These are phyloP conservation scores for Drosophila tani DNA, from an alignment of 1,140 invertebrate species.

Conservation along the genomic window DNA sequence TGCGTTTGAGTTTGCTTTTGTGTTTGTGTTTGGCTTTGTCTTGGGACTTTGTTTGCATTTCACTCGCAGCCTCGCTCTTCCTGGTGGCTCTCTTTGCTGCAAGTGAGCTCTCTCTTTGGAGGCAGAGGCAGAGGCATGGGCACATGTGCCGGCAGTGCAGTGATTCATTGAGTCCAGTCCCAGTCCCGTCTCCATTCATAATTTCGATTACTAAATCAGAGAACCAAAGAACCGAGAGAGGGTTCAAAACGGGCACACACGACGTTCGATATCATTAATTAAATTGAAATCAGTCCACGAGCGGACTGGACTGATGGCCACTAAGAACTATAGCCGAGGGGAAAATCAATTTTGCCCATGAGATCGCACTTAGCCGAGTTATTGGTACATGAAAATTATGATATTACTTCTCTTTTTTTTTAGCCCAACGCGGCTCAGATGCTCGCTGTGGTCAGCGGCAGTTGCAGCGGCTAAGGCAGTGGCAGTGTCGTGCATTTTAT, in stretches of 20 bases:
- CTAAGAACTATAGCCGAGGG: conserved; percentile 32
- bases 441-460: conserved; percentile 46
- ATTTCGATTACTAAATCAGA: conserved; percentile 77
- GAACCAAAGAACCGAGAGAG: conserved; percentile 18
- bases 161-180: conserved; percentile 27
- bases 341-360: conserved; percentile 79
- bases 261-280: conserved; percentile 77
- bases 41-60: conserved; percentile 40
- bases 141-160: conserved; percentile 28
- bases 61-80: conserved; percentile 26
- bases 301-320: conserved; percentile 11
- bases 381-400: conserved; percentile 83
- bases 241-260: conserved; percentile 71
- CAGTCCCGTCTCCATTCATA: conserved; percentile 68
- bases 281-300: conserved; percentile 73
- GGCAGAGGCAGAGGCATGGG: conserved; percentile 1
- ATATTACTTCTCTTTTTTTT: conserved; percentile 56
- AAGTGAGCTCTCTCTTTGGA: conserved; percentile 23
- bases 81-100: conserved; percentile 25
- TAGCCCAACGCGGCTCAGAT: conserved; percentile 28
- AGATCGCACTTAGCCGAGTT: conserved; percentile 71
- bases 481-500: conserved; percentile 75
- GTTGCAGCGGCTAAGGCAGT: conserved; percentile 4
- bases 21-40: conserved; percentile 13
- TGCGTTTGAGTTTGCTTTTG: conserved; percentile 8